Percentiles rank a stretch among this genome's conserved stretches.
phyloP scores from a whole-genome alignment of 2,888 invertebrate genomes.

The Hydraecia micacea region DNA sequence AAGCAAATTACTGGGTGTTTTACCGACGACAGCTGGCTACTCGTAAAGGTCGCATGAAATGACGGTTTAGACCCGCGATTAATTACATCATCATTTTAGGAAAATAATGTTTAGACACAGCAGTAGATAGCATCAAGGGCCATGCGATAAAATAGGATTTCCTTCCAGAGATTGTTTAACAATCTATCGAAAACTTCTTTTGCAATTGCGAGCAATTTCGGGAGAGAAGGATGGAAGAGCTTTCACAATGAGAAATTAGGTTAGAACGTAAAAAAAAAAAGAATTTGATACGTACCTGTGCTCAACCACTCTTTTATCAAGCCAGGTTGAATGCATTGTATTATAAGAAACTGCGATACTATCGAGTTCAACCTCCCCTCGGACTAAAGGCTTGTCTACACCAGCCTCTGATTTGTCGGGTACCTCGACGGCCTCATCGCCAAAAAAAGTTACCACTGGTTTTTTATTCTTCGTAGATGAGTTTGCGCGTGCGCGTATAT shows the following conservation, averaged over 20 bases:
- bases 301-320: constrained; percentile 89
- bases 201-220: neutral
- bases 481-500: constrained; percentile 91
- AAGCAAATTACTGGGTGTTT: constrained; percentile 22
- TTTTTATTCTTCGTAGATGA: constrained; percentile 85
- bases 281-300: constrained; percentile 88
- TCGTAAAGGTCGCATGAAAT: neutral
- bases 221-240: neutral
- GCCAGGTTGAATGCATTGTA: constrained; percentile 87
- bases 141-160: neutral
- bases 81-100: constrained; percentile 2
- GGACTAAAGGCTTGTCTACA: constrained; percentile 80
- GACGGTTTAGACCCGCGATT: constrained; percentile 1
- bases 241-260: neutral
- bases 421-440: constrained; percentile 85
- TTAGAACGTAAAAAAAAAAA: constrained; percentile 6
- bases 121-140: neutral
- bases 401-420: constrained; percentile 86
- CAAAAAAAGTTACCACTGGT: constrained; percentile 83
- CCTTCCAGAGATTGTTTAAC: neutral
- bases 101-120: neutral
- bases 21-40: neutral
- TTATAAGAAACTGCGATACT: constrained; percentile 89
- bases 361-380: constrained; percentile 89
- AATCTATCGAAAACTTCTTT: neutral